Evolutionary conservation across 2,113 vertebrate species (phyloP).

Genomic region (Heteronetta atricapilla): DNA sequence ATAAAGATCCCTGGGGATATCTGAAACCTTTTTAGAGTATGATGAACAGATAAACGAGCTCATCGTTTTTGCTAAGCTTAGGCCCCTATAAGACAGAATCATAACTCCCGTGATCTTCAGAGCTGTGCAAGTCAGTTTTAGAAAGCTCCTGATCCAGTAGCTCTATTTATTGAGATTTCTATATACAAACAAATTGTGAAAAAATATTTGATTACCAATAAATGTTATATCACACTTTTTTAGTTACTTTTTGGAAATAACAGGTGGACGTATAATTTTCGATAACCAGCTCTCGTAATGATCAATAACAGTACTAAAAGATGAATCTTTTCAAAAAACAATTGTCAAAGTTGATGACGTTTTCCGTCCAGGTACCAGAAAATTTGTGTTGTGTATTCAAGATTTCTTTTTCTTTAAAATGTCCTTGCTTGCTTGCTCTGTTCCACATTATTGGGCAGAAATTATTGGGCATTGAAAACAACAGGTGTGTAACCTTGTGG

Average conservation of each 20-base stretch:
- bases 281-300: neutral
- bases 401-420: neutral
- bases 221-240: neutral
- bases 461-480: neutral
- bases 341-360: neutral
- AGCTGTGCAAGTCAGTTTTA: neutral
- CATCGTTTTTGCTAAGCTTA: neutral
- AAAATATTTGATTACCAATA: neutral
- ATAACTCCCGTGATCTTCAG: neutral
- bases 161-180: neutral
- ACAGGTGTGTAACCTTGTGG: neutral
- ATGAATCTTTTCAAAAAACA: neutral
- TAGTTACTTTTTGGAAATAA: neutral
- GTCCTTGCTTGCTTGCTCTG: neutral
- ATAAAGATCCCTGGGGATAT: neutral
- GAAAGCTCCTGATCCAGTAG: neutral
- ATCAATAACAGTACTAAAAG: neutral
- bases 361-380: neutral
- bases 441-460: neutral
- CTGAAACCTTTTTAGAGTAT: neutral
- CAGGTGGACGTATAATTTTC: neutral
- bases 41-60: neutral
- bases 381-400: fast-evolving
- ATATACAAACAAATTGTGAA: neutral
- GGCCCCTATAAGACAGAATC: neutral